Evolutionary conservation across 2,888 invertebrate species (phyloP).

Genomic region (Neoascia interrupta): DNA sequence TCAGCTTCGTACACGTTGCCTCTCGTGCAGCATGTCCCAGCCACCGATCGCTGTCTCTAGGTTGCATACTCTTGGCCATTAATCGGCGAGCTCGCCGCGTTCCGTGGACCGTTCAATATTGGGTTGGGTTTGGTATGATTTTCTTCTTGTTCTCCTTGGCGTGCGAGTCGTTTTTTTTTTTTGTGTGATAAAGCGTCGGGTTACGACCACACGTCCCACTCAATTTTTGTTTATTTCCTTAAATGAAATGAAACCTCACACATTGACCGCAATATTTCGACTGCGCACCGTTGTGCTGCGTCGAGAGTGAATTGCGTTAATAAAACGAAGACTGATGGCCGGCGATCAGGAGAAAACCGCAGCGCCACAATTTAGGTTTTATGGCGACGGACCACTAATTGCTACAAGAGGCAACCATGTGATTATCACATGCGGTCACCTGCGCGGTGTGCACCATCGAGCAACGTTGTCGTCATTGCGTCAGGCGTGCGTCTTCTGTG

Average conservation of each 20-base stretch:
- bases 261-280: conserved; percentile 69
- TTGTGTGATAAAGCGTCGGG: conserved; percentile 60
- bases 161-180: too few species aligned
- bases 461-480: conserved; percentile 46
- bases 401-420: conserved; percentile 70
- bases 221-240: conserved; percentile 68
- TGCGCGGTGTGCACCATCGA: conserved; percentile 60
- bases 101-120: background rate
- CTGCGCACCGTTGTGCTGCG: conserved; percentile 62
- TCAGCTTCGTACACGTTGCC: conserved; percentile 1
- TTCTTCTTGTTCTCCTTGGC: conserved; percentile 14
- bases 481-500: conserved; percentile 47
- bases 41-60: too few species aligned
- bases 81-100: background rate
- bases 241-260: conserved; percentile 69
- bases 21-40: background rate
- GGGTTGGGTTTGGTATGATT: background rate
- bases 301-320: conserved; percentile 69
- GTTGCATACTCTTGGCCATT: background rate
- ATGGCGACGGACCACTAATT: conserved; percentile 68
- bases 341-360: conserved; percentile 67
- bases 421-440: conserved; percentile 70
- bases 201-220: conserved; percentile 69
- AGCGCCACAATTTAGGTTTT: conserved; percentile 70
- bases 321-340: conserved; percentile 69